These are phyloP conservation scores for Macquaria australasica DNA, from an alignment of 2,113 vertebrate species.

Conservation along the genomic window DNA sequence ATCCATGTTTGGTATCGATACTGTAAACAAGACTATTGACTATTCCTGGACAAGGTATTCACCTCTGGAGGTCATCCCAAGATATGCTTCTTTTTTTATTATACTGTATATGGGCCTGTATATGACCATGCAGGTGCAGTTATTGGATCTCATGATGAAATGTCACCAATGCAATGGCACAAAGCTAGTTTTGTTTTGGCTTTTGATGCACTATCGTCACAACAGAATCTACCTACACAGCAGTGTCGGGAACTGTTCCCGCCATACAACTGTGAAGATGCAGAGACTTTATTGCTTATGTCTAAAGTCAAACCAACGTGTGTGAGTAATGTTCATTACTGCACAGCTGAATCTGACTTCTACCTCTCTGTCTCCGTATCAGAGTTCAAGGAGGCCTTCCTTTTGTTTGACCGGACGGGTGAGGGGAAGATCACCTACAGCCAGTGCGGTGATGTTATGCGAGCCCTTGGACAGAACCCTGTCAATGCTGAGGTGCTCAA, in stretches of 20 bases:
- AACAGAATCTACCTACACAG: not conserved
- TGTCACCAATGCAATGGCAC: not conserved
- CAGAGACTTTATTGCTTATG: not conserved
- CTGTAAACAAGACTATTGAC: not conserved
- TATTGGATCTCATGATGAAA: not conserved
- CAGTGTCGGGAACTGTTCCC: not conserved
- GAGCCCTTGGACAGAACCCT: conserved; percentile 94
- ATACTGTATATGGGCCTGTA: not conserved
- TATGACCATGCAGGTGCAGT: not conserved
- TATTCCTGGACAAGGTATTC: too few relatives aligned
- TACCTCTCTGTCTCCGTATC: conserved; percentile 17
- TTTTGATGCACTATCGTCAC: not conserved
- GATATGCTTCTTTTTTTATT: not conserved
- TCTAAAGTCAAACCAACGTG: not conserved
- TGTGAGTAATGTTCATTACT: not conserved
- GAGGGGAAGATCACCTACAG: conserved; percentile 92
- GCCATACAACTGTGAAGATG: not conserved
- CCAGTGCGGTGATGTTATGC: conserved; percentile 93
- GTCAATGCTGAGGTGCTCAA: conserved; percentile 94
- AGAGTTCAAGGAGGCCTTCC: conserved; percentile 96
- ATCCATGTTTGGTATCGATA: not conserved
- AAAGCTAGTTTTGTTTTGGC: conserved; percentile 2
- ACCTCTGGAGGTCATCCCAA: too few relatives aligned
- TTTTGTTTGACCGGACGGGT: conserved; percentile 91
- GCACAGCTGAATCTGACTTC: not conserved